These are phyloP conservation scores for Hydrolagus affinis DNA, from an alignment of 2,113 vertebrate species.

Conservation along the genomic window DNA sequence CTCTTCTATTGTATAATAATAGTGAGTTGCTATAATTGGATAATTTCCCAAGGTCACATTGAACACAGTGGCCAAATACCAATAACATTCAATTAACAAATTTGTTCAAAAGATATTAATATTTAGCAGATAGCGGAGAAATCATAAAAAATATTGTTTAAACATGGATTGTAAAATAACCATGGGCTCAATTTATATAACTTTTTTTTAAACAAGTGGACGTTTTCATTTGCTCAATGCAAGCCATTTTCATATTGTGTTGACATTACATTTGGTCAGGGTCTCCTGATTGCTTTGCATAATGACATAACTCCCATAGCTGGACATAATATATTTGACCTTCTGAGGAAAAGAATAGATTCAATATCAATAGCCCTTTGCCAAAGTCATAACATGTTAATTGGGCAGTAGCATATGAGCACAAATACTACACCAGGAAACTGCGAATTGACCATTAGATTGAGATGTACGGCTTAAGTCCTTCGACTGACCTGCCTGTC, in stretches of 20 bases:
- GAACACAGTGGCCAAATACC: background rate
- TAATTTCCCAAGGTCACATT: background rate
- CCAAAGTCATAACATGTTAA: background rate
- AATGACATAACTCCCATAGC: too few species aligned
- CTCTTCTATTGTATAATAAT: too few species aligned
- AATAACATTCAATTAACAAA: background rate
- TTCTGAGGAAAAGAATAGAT: background rate
- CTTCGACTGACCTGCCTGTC: too few species aligned
- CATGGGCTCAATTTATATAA: constrained; percentile 13
- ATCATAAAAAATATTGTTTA: background rate
- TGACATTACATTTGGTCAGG: too few species aligned
- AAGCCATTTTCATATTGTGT: background rate
- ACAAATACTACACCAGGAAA: background rate
- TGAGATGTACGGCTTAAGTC: background rate
- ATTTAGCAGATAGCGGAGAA: background rate
- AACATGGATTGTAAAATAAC: background rate
- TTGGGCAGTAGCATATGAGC: background rate
- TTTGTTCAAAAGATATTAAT: constrained; percentile 12
- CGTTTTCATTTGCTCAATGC: background rate
- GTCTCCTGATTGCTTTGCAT: too few species aligned
- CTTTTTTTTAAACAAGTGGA: too few species aligned
- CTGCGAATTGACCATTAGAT: background rate
- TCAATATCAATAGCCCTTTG: background rate
- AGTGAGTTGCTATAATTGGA: constrained; percentile 6
- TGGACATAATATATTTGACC: too few species aligned